Evolutionary conservation across 2,888 invertebrate species (phyloP).

Genomic region (Ditula angustiorana): DNA sequence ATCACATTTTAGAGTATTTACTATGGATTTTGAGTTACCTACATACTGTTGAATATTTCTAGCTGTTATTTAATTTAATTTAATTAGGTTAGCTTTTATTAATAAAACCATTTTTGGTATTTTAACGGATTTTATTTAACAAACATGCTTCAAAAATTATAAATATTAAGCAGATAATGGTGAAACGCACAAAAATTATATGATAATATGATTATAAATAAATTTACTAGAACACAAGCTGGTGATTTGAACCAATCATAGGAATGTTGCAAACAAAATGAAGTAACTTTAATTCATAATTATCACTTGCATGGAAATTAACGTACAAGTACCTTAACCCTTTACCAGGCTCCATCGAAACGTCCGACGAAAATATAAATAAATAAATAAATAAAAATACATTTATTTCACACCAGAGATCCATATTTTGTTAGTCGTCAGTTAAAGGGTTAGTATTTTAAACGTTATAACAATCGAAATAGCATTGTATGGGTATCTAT

Average conservation of each 20-base stretch:
- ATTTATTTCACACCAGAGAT: too few relatives aligned
- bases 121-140: conserved; percentile 30
- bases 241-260: conserved; percentile 4
- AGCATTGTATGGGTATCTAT: too few relatives aligned
- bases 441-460: too few relatives aligned
- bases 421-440: too few relatives aligned
- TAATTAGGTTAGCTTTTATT: not conserved
- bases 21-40: not conserved
- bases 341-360: too few relatives aligned
- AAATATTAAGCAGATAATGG: not conserved
- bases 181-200: conserved; percentile 19
- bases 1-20: too few relatives aligned
- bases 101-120: conserved; percentile 21
- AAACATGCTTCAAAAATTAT: conserved; percentile 27
- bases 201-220: conserved; percentile 10
- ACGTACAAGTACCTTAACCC: too few relatives aligned
- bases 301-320: conserved; percentile 21
- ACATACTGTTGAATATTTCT: conserved; percentile 4
- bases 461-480: too few relatives aligned
- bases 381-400: too few relatives aligned
- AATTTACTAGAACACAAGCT: conserved; percentile 27
- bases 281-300: conserved; percentile 19
- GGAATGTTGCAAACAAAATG: conserved; percentile 8
- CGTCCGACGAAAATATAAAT: too few relatives aligned
- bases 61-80: not conserved